phyloP scores from a whole-genome alignment of 2,797 vertebrate genomes.

The Gobio occitaniae region DNA sequence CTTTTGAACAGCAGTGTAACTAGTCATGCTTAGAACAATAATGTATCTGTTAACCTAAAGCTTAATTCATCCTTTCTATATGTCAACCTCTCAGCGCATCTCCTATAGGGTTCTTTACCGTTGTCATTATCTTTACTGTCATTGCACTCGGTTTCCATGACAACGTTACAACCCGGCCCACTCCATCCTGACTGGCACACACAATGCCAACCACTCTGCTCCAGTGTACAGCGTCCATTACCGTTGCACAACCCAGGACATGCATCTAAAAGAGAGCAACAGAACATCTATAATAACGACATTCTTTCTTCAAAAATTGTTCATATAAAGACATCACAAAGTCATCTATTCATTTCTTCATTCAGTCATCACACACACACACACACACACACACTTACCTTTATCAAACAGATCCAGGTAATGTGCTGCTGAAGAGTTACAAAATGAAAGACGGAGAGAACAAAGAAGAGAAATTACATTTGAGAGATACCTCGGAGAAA shows the following conservation, averaged over 20 bases:
- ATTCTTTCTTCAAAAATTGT: not conserved
- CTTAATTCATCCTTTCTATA: not conserved
- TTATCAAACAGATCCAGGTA: conserved; percentile 85
- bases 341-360: conserved; percentile 18
- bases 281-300: not conserved
- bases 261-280: conserved; percentile 81
- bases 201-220: conserved; percentile 98
- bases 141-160: conserved; percentile 98
- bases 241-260: conserved; percentile 96
- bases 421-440: conserved; percentile 79
- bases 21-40: not conserved
- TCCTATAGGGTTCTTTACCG: conserved; percentile 76
- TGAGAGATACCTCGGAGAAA: conserved; percentile 36
- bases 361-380: conserved; percentile 5
- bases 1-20: not conserved
- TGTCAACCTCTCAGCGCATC: conserved; percentile 17
- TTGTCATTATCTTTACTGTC: conserved; percentile 96
- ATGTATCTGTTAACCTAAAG: not conserved
- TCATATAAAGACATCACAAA: conserved; percentile 36
- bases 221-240: conserved; percentile 94
- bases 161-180: conserved; percentile 91
- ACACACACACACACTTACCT: conserved; percentile 73
- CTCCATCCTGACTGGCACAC: conserved; percentile 98
- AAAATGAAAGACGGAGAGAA: conserved; percentile 41
- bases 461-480: conserved; percentile 52